Evolutionary conservation across 2,888 invertebrate species (phyloP).

Genomic region (Tetranychus piercei): DNA sequence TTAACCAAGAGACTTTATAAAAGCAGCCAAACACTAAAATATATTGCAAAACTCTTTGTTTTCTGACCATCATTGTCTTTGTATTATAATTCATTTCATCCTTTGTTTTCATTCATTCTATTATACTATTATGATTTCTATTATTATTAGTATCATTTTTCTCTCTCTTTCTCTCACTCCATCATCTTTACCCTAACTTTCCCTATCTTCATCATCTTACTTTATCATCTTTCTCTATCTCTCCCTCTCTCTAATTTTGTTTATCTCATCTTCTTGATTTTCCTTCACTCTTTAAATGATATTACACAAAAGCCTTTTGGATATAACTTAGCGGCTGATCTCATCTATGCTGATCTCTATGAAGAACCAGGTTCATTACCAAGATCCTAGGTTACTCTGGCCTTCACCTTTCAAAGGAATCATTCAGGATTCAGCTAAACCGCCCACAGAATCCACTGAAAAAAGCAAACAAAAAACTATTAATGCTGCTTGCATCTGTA

Average conservation of each 20-base stretch:
- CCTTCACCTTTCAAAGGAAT: neutral
- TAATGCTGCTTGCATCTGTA: too few relatives aligned
- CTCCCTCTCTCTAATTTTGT: conserved; percentile 10
- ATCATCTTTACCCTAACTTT: neutral
- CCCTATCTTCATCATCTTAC: neutral
- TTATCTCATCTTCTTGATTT: neutral
- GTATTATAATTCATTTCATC: neutral
- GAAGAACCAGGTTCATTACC: conserved; percentile 27
- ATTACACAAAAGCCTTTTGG: conserved; percentile 24
- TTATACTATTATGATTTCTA: neutral
- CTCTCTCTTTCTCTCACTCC: conserved; percentile 14
- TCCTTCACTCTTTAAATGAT: conserved; percentile 6
- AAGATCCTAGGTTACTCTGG: conserved; percentile 26
- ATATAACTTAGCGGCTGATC: conserved; percentile 27
- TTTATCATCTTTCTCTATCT: conserved; percentile 10
- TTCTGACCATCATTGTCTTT: neutral
- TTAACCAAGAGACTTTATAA: too few relatives aligned
- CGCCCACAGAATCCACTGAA: too few relatives aligned
- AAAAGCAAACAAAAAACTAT: too few relatives aligned
- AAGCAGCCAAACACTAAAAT: too few relatives aligned
- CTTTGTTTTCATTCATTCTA: neutral
- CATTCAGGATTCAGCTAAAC: too few relatives aligned
- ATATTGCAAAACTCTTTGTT: neutral
- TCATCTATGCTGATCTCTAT: conserved; percentile 28
- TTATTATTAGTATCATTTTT: neutral